Conservation (phyloP, 2,113 vertebrate genomes). For the Paralichthys olivaceus region DNA sequence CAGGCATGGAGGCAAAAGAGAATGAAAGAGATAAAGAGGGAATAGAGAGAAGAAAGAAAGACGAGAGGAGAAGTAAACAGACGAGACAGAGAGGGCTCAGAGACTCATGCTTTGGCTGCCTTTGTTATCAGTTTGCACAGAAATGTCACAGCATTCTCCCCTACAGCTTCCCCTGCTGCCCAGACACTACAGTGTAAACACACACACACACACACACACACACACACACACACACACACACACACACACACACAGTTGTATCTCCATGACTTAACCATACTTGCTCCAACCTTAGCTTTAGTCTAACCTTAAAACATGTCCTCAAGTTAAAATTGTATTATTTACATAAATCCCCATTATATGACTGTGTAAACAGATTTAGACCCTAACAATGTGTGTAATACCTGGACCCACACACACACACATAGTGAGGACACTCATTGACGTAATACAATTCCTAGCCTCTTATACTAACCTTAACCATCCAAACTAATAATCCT, state of each 20-base stretch:
- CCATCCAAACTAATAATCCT: too few relatives aligned
- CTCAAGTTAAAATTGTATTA: background rate
- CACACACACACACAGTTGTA: background rate
- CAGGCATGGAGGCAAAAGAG: conserved; percentile 27
- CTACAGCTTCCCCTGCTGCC: conserved; percentile 68
- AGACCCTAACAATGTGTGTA: too few relatives aligned
- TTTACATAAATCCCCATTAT: background rate
- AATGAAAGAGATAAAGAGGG: conserved; percentile 43
- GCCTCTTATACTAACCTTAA: too few relatives aligned
- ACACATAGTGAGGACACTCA: too few relatives aligned
- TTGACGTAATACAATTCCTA: too few relatives aligned
- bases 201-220: conserved; percentile 10
- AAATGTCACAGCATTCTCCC: conserved; percentile 77
- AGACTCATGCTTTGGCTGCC: conserved; percentile 56
- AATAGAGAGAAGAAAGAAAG: background rate
- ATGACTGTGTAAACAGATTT: too few relatives aligned
- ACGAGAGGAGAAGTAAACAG: conserved; percentile 8
- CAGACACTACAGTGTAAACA: conserved; percentile 31
- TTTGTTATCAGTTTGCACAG: conserved; percentile 78
- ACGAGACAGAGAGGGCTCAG: conserved; percentile 49
- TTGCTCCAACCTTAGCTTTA: too few relatives aligned
- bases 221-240: background rate
- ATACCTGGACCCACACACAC: too few relatives aligned
- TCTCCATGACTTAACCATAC: too few relatives aligned
- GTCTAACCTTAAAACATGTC: too few relatives aligned